Base-by-base conservation (phyloP, 2,797 vertebrate species). In the Rhinogobio ventralis region DNA sequence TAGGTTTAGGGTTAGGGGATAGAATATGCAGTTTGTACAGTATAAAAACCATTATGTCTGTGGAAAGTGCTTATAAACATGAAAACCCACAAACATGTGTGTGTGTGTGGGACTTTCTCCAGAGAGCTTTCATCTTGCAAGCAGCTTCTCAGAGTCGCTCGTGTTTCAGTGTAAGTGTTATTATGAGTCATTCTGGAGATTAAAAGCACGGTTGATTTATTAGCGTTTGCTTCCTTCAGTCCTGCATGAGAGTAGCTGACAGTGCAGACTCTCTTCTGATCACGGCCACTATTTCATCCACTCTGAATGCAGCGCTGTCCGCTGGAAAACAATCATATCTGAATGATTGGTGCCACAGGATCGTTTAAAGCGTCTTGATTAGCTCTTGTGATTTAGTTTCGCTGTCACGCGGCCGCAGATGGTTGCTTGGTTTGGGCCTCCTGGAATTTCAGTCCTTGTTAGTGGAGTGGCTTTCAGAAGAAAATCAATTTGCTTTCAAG, bases 121-220 rank as follows among this genome's bases (percentile, higher is more conserved):
- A 39, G 36, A 62, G 55, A 72, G 45, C 3, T 10, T 42, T 79
- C 23, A 7, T 33, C n/a, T 23, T 28, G 60, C 49, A 46, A 57
- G 23, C 39, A 45, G 55, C 75, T 11, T 42, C 55, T 45, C 25
- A 10, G 4, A 13, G 11, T 81, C 78, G 7, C 62, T 5, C 1
- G 86, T 23, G 69, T 90, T 89, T 88, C 88, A 87, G 87, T 90
- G 93, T 79, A 93, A 83, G 93, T 91, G 86, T 92, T 88, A 94
- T 95, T 92, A 91, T 90, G 91, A 94, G 90, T 91, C 93, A 93
- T 89, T 94, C 89, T 86, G 83, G 64, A 94, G 91, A 94, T 95
- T 94, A 94, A 95, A 94, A 91, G 92, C 87, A 90, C 87, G 91
- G 89, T 80, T 94, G 93, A 95, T 94, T 94, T 92, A 94, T 93